Evolutionary conservation across 2,113 vertebrate species (phyloP), one percentile per base, ranked within the genome.

Genomic region (Mirza zaza): DNA sequence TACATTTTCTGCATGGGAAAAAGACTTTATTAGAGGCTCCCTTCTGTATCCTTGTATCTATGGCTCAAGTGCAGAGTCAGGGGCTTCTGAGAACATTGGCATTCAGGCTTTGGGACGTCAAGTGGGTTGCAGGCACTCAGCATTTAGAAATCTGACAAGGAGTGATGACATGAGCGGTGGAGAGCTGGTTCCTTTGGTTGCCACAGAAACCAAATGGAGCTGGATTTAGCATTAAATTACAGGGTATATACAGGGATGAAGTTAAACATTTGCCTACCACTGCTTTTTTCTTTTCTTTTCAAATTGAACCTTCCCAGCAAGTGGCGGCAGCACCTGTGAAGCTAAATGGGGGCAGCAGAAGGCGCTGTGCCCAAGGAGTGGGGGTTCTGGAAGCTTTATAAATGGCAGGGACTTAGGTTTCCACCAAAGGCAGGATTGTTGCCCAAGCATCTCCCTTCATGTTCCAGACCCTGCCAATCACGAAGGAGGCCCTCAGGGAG

Each of bases 211-310:
- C 59, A 52, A 63, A 75, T n/a, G 0, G 80, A 90, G 70, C 87
- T 90, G 92, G 87, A 94, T 96, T 97, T 94, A 97, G 97, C 70
- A 73, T 90, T 68, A 81, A 96, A 97, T 97, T 90, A 88, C 76
- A 94, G 97, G 87, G 96, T 63, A 42, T 36, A 25, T 20, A 39
- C 34, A 77, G 83, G 80, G 96, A 87, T 27, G 11, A 76, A 95
- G 84, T 70, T 36, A 77, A 95, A 90, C 92, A 88, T 94, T 91
- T 90, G 93, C 87, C 95, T 88, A 55, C 71, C 42, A 14, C 36
- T 39, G 90, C 75, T 77, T 42, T 50, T 95, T 95, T n/a, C 25
- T 96, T 92, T 59, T 67, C 59, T 87, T 92, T 95, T 85, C 87
- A 79, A 52, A 50, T 13, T 5, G 75, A 90, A 91, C 55, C 71